A percentile compares a stretch with the other conserved stretches of the same genome.
These are phyloP conservation scores for Toxotes lorentzi DNA, from an alignment of 2,797 vertebrate species.

Conservation along the genomic window DNA sequence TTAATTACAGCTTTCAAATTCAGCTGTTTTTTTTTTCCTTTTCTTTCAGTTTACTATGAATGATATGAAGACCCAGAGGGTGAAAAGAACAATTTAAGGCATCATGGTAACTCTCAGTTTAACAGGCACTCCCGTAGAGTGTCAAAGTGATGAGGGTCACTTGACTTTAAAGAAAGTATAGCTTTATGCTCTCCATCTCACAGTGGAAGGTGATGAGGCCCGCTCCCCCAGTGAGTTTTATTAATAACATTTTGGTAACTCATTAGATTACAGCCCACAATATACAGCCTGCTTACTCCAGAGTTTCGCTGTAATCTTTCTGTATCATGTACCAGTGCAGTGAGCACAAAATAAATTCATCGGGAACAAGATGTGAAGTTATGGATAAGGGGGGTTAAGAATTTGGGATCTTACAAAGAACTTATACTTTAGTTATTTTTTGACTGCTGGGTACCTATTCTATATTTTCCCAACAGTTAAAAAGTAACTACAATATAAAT, in stretches of 20 bases:
- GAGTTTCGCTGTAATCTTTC: no score
- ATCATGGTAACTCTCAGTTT: constrained; percentile 26
- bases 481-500: no score
- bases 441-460: no score
- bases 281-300: no score
- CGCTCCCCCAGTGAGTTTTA: constrained; percentile 40
- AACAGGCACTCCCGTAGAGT: constrained; percentile 57
- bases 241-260: constrained; percentile 34
- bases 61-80: constrained; percentile 43
- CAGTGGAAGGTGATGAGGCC: constrained; percentile 21
- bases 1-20: constrained; percentile 39
- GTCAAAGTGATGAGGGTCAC: constrained; percentile 44
- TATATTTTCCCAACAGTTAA: no score
- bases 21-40: constrained; percentile 16
- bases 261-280: no score
- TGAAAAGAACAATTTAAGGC: constrained; percentile 57
- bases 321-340: no score
- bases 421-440: no score
- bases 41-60: constrained; percentile 31
- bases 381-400: no score
- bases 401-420: no score
- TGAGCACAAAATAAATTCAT: no score
- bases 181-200: constrained; percentile 39
- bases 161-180: constrained; percentile 36
- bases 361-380: no score